Conservation (phyloP, 2,888 invertebrate genomes). For the Girardia tigrina region DNA sequence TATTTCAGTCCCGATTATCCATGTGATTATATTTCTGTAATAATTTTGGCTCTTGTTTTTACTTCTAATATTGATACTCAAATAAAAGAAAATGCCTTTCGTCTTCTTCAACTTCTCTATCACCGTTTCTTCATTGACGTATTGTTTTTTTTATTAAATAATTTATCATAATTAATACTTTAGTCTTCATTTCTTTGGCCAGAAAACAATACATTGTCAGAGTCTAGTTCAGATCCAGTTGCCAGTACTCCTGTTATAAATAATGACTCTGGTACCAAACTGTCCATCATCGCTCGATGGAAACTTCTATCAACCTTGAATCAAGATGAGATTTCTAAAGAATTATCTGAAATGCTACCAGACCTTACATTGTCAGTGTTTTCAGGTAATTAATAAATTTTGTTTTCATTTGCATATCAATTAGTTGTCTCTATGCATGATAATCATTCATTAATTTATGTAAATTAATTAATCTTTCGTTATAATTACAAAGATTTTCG, state of each 20-base stretch:
- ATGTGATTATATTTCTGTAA: conserved; percentile 79
- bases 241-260: neutral
- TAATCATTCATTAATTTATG: neutral
- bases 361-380: conserved; percentile 24
- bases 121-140: conserved; percentile 74
- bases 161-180: neutral
- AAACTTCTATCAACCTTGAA: neutral
- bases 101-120: conserved; percentile 74
- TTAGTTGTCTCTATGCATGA: neutral
- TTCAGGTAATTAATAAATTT: conserved; percentile 25
- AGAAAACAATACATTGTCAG: neutral
- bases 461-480: neutral
- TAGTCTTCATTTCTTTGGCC: too few species aligned
- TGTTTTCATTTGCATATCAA: neutral
- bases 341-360: conserved; percentile 26
- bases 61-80: conserved; percentile 79
- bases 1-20: conserved; percentile 46
- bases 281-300: neutral
- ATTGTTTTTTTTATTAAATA: neutral
- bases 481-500: neutral
- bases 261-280: neutral
- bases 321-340: neutral
- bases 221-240: neutral
- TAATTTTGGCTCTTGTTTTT: conserved; percentile 88
- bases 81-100: conserved; percentile 82